Evolutionary conservation across 1,140 invertebrate species (phyloP).

Genomic region (Berghia stephanieae): DNA sequence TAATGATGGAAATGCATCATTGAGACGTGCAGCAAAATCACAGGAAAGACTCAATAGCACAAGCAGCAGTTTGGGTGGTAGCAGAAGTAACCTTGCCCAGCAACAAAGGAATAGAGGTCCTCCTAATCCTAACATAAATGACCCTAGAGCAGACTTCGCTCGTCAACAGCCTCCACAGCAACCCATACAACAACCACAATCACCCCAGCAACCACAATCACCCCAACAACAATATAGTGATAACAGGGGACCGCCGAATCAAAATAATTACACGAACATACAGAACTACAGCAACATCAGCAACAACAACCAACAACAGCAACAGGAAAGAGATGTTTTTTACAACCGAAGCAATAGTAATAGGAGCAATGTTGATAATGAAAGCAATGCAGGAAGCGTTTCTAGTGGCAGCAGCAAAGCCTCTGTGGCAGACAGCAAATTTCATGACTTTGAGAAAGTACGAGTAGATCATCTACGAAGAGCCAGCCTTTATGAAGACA

Average conservation of each 20-base stretch:
- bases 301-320: not conserved
- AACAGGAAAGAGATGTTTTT: too few species aligned
- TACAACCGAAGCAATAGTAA: too few species aligned
- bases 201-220: slow-evolving; percentile 14
- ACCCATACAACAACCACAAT: not conserved
- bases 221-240: too few species aligned
- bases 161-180: not conserved
- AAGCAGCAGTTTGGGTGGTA: slow-evolving; percentile 16
- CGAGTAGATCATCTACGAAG: slow-evolving; percentile 64
- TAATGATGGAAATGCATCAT: not conserved
- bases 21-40: slow-evolving; percentile 24
- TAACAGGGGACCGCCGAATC: too few species aligned
- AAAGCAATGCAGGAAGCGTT: not conserved
- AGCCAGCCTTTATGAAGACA: slow-evolving; percentile 75
- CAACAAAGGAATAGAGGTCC: not conserved
- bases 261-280: too few species aligned
- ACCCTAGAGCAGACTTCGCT: not conserved
- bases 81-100: slow-evolving; percentile 20
- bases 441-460: slow-evolving; percentile 46
- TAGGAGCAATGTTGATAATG: not conserved
- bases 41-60: slow-evolving; percentile 30
- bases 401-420: not conserved
- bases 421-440: slow-evolving; percentile 10
- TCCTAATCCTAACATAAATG: not conserved
- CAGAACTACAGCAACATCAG: slow-evolving; percentile 20